Evolutionary conservation across 2,113 vertebrate genomes (phyloP).

Genomic region (Malurus elegans): DNA sequence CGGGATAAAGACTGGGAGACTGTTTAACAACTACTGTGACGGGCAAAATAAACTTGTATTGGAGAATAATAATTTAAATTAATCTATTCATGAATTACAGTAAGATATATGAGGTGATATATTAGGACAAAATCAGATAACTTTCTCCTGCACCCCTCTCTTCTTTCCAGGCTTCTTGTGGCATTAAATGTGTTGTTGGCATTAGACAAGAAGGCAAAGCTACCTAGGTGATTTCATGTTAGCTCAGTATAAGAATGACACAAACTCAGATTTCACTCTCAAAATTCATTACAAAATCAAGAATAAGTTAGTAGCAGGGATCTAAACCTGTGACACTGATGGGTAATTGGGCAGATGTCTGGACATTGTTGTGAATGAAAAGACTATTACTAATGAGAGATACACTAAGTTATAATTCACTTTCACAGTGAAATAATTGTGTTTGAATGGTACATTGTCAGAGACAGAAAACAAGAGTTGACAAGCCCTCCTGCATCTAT

Average conservation of each 20-base stretch:
- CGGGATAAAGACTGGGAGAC: background rate
- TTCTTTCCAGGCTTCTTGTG: background rate
- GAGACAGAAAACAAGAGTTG: background rate
- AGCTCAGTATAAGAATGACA: background rate
- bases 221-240: background rate
- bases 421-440: background rate
- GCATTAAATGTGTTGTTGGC: background rate
- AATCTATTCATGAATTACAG: background rate
- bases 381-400: background rate
- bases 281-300: background rate
- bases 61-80: background rate
- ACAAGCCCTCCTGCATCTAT: background rate
- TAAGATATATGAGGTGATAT: background rate
- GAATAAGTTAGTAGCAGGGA: background rate
- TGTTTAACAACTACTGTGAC: background rate
- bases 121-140: background rate
- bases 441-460: background rate
- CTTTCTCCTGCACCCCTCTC: fast-evolving
- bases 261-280: background rate
- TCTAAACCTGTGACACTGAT: background rate
- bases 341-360: background rate
- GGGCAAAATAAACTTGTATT: background rate
- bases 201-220: background rate
- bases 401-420: background rate
- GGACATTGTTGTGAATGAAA: background rate